A percentile compares a stretch with the other conserved stretches of the same genome.
These are phyloP conservation scores for Cephus rjabovi DNA, from an alignment of 2,888 invertebrate species.

Conservation along the genomic window DNA sequence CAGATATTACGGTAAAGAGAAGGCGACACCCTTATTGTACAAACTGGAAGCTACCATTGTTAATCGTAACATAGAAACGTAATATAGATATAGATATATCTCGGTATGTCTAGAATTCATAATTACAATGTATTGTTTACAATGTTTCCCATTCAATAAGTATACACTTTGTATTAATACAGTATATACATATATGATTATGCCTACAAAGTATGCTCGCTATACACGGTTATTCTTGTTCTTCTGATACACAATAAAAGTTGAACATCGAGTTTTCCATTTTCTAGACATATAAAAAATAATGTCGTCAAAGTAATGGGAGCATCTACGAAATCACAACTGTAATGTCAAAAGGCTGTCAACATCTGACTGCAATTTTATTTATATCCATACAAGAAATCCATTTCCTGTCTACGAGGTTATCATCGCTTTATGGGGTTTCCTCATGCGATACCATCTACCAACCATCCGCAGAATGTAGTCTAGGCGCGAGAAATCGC, in stretches of 20 bases:
- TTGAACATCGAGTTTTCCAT: no score
- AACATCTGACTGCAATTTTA: neutral
- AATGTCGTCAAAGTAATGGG: neutral
- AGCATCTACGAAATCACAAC: neutral
- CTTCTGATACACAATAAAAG: neutral
- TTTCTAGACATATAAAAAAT: neutral
- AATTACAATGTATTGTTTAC: neutral
- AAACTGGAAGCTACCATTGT: neutral
- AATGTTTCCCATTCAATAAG: constrained; percentile 2
- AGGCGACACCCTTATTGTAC: neutral
- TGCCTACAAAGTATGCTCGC: neutral
- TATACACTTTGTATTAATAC: neutral
- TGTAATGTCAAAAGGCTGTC: neutral
- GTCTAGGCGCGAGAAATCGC: neutral
- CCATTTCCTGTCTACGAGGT: neutral
- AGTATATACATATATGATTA: neutral
- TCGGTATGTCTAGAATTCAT: neutral
- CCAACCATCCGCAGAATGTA: neutral
- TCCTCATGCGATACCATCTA: neutral
- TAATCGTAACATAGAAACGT: neutral
- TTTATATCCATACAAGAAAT: neutral
- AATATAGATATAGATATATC: neutral
- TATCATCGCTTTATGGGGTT: neutral
- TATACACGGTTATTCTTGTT: neutral
- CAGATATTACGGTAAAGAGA: constrained; percentile 2